Conservation (phyloP, 2,888 invertebrate species). For the Gymnoscelis rufifasciata region DNA sequence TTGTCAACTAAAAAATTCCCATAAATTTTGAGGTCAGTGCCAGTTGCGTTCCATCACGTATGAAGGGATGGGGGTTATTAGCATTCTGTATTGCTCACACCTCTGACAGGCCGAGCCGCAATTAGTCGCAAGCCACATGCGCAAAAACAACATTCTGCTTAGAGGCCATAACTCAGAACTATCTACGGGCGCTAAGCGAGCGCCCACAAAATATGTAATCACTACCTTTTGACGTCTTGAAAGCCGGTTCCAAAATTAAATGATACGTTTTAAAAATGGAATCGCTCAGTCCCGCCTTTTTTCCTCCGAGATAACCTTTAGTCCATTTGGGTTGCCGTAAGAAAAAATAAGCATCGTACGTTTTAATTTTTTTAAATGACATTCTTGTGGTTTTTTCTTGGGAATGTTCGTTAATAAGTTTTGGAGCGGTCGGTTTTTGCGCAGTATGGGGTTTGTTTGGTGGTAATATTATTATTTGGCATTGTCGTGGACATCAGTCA, state of each 20-base stretch:
- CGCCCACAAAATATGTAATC: constrained; percentile 75
- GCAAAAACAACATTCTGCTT: constrained; percentile 29
- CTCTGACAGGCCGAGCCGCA: constrained; percentile 39
- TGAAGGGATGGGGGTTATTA: constrained; percentile 65
- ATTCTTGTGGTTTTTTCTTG: constrained; percentile 77
- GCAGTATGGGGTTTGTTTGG: constrained; percentile 54
- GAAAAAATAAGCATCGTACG: constrained; percentile 70
- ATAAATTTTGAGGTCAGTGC: constrained; percentile 67
- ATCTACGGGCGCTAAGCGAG: constrained; percentile 65
- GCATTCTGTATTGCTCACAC: constrained; percentile 65
- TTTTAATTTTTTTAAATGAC: constrained; percentile 78
- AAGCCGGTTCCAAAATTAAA: constrained; percentile 78
- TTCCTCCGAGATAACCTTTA: constrained; percentile 76
- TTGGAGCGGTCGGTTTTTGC: constrained; percentile 62
- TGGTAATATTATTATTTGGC: constrained; percentile 50
- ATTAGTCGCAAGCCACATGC: constrained; percentile 31
- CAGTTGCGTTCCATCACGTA: constrained; percentile 62
- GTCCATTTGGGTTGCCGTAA: constrained; percentile 72
- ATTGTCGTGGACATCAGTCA: constrained; percentile 61
- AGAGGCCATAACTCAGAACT: constrained; percentile 50
- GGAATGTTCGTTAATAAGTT: constrained; percentile 70
- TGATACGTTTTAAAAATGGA: constrained; percentile 79
- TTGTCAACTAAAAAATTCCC: constrained; percentile 52
- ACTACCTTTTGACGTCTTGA: constrained; percentile 78
- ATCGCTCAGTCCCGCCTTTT: constrained; percentile 77